Conservation (phyloP, 2,113 vertebrate genomes). For the Erinaceus europaeus region DNA sequence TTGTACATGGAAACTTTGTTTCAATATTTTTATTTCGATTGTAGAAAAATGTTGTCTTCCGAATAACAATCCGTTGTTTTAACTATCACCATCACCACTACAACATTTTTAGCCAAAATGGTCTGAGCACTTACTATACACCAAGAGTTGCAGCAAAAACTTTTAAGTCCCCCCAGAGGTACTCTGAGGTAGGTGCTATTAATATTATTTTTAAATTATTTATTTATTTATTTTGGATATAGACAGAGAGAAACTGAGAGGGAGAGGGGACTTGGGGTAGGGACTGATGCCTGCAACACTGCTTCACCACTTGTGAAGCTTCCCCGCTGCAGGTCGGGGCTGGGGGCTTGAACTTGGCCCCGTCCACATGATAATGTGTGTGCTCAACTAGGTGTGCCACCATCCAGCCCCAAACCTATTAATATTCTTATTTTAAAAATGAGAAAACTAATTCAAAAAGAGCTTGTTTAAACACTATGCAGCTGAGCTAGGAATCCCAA, state of each 20-base stretch:
- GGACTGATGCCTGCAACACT: too few relatives aligned
- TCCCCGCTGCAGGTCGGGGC: too few relatives aligned
- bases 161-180: neutral
- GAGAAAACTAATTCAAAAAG: neutral
- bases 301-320: too few relatives aligned
- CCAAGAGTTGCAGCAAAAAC: neutral
- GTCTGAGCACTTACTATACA: neutral
- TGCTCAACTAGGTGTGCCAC: too few relatives aligned
- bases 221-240: too few relatives aligned
- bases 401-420: too few relatives aligned
- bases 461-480: neutral
- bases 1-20: neutral
- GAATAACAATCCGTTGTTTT: neutral
- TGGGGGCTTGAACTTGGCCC: too few relatives aligned
- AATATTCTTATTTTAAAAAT: neutral
- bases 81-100: neutral
- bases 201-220: too few relatives aligned
- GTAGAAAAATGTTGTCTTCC: neutral
- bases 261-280: too few relatives aligned
- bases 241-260: too few relatives aligned
- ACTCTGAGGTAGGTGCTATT: neutral
- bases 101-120: neutral
- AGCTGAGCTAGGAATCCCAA: neutral
- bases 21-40: conserved; percentile 22
- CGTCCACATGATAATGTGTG: too few relatives aligned